phyloP scores from a whole-genome alignment of 2,797 vertebrate genomes.

The Pteropus rufus region DNA sequence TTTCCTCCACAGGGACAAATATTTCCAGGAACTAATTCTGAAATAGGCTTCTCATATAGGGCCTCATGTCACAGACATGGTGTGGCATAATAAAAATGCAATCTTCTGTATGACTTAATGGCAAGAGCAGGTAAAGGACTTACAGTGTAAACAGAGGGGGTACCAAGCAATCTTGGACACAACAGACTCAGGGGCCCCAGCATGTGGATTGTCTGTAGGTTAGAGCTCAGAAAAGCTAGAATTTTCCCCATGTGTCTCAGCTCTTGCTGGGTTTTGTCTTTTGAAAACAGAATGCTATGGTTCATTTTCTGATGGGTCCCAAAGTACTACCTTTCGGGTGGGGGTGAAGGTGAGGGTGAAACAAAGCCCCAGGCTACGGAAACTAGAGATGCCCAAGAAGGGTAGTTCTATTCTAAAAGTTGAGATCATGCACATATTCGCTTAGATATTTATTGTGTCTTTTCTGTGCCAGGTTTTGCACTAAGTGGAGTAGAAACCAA shows the following conservation, averaged over 20 bases:
- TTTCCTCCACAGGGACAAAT: constrained; percentile 25
- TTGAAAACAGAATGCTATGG: background rate
- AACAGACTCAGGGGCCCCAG: background rate
- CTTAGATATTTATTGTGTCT: background rate
- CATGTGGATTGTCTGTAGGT: background rate
- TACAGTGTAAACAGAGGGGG: background rate
- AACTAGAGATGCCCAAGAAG: background rate
- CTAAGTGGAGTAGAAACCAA: background rate
- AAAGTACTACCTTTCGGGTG: background rate
- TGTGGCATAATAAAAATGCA: background rate
- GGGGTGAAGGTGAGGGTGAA: too few relatives aligned
- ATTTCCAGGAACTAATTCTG: constrained; percentile 65
- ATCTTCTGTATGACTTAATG: background rate
- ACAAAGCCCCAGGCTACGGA: background rate
- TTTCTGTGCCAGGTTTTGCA: background rate
- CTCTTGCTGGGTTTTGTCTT: background rate
- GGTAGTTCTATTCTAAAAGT: background rate
- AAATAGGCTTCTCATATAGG: constrained; percentile 18
- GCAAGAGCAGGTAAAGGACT: background rate
- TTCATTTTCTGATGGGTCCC: background rate
- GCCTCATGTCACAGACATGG: background rate
- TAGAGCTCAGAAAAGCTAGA: background rate
- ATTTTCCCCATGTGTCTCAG: background rate
- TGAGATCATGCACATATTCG: background rate
- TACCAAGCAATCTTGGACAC: background rate